Evolutionary conservation across 2,888 invertebrate species (phyloP).

Genomic region (Oscheius sp.): DNA sequence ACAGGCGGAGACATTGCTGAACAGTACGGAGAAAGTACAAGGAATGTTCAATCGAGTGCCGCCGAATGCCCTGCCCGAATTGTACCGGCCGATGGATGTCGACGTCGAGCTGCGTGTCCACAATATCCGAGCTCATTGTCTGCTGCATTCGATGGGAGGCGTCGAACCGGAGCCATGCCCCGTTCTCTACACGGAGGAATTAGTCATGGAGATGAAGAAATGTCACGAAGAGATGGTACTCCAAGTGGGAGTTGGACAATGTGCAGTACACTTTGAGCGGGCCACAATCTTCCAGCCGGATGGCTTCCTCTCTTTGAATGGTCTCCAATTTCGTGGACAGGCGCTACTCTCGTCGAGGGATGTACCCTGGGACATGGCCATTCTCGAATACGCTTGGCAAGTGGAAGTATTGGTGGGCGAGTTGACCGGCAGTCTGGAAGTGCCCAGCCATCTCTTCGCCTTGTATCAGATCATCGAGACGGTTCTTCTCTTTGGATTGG

Average conservation of each 20-base stretch:
- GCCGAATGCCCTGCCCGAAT: conserved; percentile 45
- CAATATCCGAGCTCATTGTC: conserved; percentile 89
- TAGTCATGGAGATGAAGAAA: conserved; percentile 98
- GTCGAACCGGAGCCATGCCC: conserved; percentile 58
- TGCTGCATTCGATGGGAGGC: conserved; percentile 46
- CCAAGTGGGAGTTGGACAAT: conserved; percentile 77
- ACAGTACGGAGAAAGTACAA: background rate
- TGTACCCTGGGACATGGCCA: conserved; percentile 89
- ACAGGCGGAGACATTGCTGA: conserved; percentile 8
- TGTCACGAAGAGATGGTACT: conserved; percentile 89
- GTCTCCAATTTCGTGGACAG: conserved; percentile 85
- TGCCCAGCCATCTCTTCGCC: conserved; percentile 80
- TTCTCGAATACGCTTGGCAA: conserved; percentile 96
- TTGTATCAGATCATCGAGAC: conserved; percentile 89
- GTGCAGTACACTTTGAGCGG: conserved; percentile 46
- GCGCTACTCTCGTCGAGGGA: conserved; percentile 90
- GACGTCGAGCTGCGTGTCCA: conserved; percentile 78
- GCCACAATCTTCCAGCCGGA: conserved; percentile 44
- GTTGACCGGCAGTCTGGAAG: conserved; percentile 87
- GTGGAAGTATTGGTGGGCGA: conserved; percentile 93
- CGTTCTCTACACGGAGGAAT: conserved; percentile 60
- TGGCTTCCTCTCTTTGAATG: conserved; percentile 79
- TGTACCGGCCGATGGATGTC: conserved; percentile 63
- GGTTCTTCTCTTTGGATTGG: conserved; percentile 85
- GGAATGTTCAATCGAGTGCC: conserved; percentile 45